Evolutionary conservation across 2,113 vertebrate genomes (phyloP), one percentile per base, ranked within the genome.

Genomic region (Ancistrus triradiatus): DNA sequence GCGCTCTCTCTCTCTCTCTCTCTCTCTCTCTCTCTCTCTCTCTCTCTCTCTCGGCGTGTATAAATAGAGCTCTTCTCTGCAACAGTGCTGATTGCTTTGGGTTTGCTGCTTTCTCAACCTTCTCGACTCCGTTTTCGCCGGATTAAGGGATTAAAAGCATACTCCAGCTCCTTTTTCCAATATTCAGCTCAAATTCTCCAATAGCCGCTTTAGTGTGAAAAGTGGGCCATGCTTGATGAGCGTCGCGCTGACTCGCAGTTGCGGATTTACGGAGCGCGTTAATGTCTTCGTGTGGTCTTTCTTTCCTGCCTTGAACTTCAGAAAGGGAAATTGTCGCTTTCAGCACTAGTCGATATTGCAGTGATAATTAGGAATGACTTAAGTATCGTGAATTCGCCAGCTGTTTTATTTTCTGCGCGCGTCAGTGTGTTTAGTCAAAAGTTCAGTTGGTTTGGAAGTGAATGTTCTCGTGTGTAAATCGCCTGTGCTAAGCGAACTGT

Each of bases 141-240:
- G 55, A 58, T 58, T 58, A 58, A 43, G 43, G 38, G 55, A 43
- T 58, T 43, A 58, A 24, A 11, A 33, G 14, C 35, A 37, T 14
- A 42, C 38, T 9, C 6, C 18, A 8, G 7, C 13, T 10, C 19
- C 15, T 51, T 10, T 15, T n/a, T n/a, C 3, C 37, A 38, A 38
- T 7, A 38, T 13, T 14, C 67, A 24, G 33, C 27, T 42, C 7
- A 56, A 42, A 63, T 44, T 37, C 28, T 6, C 52, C 43, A 63
- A 47, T 50, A 57, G 56, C 31, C 40, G 24, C 25, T 63, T 3
- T 37, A 33, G 35, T 15, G 25, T 56, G 37, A 49, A 63, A 53
- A 40, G 1, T n/a, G n/a, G n/a, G n/a, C n/a, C n/a, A n/a, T n/a
- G n/a, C n/a, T n/a, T n/a, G n/a, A 15, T 31, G 31, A 38, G 35